Evolutionary conservation across 2,113 vertebrate species (phyloP).

Genomic region (Petaurus breviceps): DNA sequence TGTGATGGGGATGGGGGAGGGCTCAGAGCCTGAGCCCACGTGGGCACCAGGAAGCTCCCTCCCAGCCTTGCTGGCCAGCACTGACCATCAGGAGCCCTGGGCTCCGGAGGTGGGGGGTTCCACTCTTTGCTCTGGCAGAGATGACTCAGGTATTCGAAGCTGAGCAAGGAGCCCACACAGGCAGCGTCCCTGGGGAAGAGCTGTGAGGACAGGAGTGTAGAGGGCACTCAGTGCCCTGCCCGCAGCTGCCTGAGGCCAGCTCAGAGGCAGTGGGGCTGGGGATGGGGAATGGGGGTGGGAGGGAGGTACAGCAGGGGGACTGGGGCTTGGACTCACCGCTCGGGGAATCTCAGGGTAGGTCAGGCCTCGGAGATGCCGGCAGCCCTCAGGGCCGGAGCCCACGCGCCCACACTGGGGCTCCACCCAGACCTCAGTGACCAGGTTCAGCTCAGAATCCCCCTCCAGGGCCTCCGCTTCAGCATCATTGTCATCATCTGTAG

Average conservation of each 20-base stretch:
- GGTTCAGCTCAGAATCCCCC: slow-evolving; percentile 92
- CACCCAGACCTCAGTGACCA: slow-evolving; percentile 98
- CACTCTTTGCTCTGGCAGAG: slow-evolving; percentile 97
- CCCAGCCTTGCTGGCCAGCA: neutral
- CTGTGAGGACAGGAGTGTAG: slow-evolving; percentile 78
- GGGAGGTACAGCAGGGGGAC: neutral
- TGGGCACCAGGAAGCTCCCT: neutral
- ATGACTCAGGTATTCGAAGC: slow-evolving; percentile 95
- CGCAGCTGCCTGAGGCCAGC: neutral
- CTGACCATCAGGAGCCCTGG: slow-evolving; percentile 87
- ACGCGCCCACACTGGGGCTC: slow-evolving; percentile 94
- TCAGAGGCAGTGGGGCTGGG: neutral
- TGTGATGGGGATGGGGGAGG: slow-evolving; percentile 59
- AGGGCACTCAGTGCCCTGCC: neutral
- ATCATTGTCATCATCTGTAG: slow-evolving; percentile 98
- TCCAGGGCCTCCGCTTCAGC: slow-evolving; percentile 96
- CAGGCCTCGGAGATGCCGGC: slow-evolving; percentile 90
- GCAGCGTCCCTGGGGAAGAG: slow-evolving; percentile 93
- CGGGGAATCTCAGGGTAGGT: slow-evolving; percentile 94
- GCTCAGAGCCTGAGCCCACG: neutral
- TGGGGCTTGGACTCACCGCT: slow-evolving; percentile 85
- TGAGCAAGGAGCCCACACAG: slow-evolving; percentile 95
- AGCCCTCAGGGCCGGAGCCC: slow-evolving; percentile 87
- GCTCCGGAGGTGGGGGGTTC: slow-evolving; percentile 85
- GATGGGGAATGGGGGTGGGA: neutral